These are phyloP conservation scores for Epistrophe grossulariae DNA, from an alignment of 2,888 invertebrate species.

Conservation along the genomic window DNA sequence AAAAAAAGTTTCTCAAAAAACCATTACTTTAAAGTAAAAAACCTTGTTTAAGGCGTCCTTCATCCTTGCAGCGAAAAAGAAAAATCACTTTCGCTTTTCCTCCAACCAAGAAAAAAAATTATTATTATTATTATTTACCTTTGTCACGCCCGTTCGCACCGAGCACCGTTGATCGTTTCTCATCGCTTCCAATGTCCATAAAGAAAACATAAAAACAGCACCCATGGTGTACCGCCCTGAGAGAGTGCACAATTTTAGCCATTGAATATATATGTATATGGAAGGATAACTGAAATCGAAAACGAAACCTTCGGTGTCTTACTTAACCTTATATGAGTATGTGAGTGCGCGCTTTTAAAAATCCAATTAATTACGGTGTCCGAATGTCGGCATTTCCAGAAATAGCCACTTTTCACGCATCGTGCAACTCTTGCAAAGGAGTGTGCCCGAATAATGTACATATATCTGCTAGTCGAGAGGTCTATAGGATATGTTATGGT, in stretches of 20 bases:
- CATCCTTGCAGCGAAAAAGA: constrained; percentile 23
- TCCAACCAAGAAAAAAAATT: neutral
- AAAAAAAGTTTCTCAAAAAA: neutral
- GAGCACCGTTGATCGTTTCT: constrained; percentile 25
- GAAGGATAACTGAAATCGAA: constrained; percentile 40
- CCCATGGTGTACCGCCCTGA: constrained; percentile 24
- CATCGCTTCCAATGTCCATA: constrained; percentile 15
- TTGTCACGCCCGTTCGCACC: constrained; percentile 47
- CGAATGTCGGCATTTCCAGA: constrained; percentile 65
- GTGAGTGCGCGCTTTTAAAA: constrained; percentile 39
- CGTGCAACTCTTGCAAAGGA: constrained; percentile 8
- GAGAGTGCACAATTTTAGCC: neutral
- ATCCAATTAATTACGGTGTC: constrained; percentile 67
- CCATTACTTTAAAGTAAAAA: constrained; percentile 1
- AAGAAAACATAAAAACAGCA: constrained; percentile 43
- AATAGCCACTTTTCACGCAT: constrained; percentile 67
- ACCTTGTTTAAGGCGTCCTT: constrained; percentile 3
- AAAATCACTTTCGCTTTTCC: constrained; percentile 60
- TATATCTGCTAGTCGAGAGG: neutral
- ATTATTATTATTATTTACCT: constrained; percentile 42
- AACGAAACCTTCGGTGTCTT: constrained; percentile 56
- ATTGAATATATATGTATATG: neutral
- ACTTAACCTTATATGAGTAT: constrained; percentile 25
- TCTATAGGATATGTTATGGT: neutral
- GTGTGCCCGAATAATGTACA: constrained; percentile 6